A percentile compares a stretch with the other conserved stretches of the same genome.
phyloP scores from a whole-genome alignment of 1,140 invertebrate genomes.

The Trypoxylus dichotomus region DNA sequence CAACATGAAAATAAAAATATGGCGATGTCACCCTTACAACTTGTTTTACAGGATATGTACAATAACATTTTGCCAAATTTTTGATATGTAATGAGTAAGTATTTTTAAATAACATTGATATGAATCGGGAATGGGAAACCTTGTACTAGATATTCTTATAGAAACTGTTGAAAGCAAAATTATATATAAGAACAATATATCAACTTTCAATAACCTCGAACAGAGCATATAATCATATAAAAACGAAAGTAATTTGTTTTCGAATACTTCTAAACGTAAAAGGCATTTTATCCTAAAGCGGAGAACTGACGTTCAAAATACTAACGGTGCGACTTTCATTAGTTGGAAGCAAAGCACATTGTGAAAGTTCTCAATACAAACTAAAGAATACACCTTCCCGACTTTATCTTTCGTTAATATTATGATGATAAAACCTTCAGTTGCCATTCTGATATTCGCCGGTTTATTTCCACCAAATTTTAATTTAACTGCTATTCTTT shows the following conservation, averaged over 20 bases:
- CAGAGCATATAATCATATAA: background rate
- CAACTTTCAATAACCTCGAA: background rate
- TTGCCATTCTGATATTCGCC: background rate
- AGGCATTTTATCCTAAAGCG: background rate
- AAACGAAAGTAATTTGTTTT: background rate
- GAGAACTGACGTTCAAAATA: background rate
- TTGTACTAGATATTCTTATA: no score
- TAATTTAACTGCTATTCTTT: background rate
- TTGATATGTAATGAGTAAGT: no score
- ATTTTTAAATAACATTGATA: no score
- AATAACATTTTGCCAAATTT: no score
- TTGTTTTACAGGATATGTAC: no score
- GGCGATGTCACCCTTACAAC: no score
- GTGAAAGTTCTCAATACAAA: background rate
- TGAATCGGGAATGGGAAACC: no score
- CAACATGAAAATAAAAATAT: no score
- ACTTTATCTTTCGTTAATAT: background rate
- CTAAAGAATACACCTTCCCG: background rate
- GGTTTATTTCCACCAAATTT: background rate
- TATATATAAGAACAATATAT: background rate
- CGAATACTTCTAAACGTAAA: background rate
- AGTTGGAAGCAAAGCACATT: background rate
- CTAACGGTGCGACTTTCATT: constrained; percentile 6
- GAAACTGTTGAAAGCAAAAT: background rate
- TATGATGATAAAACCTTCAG: background rate